Evolutionary conservation across 2,113 vertebrate species (phyloP).

Genomic region (Notarius lentiginosus): DNA sequence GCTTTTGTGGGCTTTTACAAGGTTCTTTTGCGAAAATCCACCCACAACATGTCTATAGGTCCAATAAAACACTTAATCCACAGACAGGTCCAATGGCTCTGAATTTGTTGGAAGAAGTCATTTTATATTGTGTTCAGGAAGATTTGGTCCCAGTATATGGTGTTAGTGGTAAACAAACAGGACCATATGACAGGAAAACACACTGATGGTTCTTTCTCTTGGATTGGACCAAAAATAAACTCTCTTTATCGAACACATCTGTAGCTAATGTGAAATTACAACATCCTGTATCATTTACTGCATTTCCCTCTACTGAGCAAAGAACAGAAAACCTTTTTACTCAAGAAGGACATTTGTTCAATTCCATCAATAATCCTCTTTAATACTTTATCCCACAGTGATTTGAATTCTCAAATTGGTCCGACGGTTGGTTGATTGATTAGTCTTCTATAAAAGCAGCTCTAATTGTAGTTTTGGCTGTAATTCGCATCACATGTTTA

Average conservation of each 20-base stretch:
- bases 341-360: not conserved
- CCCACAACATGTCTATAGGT: not conserved
- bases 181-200: not conserved
- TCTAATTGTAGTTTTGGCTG: not conserved
- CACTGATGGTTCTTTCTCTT: not conserved
- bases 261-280: not conserved
- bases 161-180: not conserved
- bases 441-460: not conserved
- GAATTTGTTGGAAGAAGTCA: conserved; percentile 31
- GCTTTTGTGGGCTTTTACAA: conserved; percentile 1
- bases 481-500: not conserved
- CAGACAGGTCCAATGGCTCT: not conserved
- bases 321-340: not conserved
- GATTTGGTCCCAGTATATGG: conserved; percentile 22
- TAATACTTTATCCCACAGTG: no score
- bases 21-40: not conserved
- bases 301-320: not conserved
- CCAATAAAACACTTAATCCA: conserved; percentile 6
- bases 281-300: not conserved
- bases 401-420: no score
- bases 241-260: not conserved
- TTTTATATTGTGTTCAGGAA: conserved; percentile 20
- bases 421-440: not conserved
- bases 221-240: not conserved
- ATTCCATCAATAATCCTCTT: not conserved